phyloP scores from a whole-genome alignment of 2,797 vertebrate genomes.

The Heliangelus exortis region DNA sequence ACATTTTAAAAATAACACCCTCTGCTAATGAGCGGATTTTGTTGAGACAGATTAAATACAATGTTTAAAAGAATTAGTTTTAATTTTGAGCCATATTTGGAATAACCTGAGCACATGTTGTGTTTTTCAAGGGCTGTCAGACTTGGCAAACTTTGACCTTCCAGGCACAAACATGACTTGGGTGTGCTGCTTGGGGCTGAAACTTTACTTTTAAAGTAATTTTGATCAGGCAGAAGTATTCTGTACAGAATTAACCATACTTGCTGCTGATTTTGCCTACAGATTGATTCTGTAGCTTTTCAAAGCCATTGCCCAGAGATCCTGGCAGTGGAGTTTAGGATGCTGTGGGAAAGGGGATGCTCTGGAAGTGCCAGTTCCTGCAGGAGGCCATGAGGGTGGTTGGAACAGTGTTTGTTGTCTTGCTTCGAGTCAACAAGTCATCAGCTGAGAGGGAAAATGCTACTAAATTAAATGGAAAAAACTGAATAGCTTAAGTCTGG shows the following conservation, averaged over 20 bases:
- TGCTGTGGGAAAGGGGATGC: background rate
- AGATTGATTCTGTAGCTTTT: background rate
- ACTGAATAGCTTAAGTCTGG: background rate
- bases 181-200: background rate
- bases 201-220: background rate
- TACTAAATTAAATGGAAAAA: background rate
- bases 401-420: background rate
- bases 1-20: background rate
- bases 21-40: background rate
- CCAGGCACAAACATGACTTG: background rate
- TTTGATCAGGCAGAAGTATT: background rate
- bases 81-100: background rate
- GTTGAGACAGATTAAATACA: background rate
- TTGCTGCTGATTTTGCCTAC: background rate
- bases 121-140: background rate
- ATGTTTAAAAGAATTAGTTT: background rate
- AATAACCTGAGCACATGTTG: background rate
- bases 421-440: background rate
- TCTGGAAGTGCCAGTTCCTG: fast-evolving
- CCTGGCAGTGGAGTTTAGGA: fast-evolving
- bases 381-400: background rate
- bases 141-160: background rate
- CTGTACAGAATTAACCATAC: background rate
- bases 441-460: background rate
- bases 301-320: background rate